These are phyloP conservation scores for Stenopsyche tienmushanensis DNA, from an alignment of 1,140 invertebrate genomes.

Conservation along the genomic window DNA sequence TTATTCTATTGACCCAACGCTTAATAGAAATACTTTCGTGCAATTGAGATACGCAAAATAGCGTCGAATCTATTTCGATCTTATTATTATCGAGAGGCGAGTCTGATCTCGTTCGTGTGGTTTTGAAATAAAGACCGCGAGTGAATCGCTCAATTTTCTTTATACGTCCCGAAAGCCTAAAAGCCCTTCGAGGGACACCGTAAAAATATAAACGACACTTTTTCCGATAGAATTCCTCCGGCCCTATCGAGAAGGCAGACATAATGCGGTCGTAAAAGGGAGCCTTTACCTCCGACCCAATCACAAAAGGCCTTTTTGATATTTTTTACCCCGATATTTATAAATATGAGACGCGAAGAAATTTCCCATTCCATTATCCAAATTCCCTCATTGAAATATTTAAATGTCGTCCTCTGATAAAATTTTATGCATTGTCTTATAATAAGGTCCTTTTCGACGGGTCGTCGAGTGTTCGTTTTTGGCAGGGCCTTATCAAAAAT, in stretches of 20 bases:
- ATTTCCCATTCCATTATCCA: background rate
- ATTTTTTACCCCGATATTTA: conserved; percentile 32
- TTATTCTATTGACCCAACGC: no score
- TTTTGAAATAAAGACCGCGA: conserved; percentile 12
- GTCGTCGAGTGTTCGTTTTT: no score
- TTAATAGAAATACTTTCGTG: no score
- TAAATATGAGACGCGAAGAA: conserved; percentile 21
- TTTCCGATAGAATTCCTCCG: conserved; percentile 30
- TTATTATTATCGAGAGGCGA: no score
- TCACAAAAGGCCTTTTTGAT: conserved; percentile 33
- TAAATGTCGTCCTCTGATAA: no score
- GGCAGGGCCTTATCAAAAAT: no score
- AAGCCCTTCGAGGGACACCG: conserved; percentile 16
- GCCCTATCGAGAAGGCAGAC: conserved; percentile 8
- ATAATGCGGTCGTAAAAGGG: conserved; percentile 32
- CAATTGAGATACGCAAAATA: no score
- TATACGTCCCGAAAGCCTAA: conserved; percentile 17
- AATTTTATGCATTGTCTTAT: no score
- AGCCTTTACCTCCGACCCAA: conserved; percentile 13
- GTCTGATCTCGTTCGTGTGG: no score
- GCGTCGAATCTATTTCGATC: no score
- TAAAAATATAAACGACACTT: conserved; percentile 39
- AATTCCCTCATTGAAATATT: background rate
- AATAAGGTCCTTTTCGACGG: no score
- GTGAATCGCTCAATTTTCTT: conserved; percentile 30